Evolutionary conservation across 2,888 invertebrate genomes (phyloP), one percentile per base, ranked within the genome.

Genomic region (Drosophila paranaensis): DNA sequence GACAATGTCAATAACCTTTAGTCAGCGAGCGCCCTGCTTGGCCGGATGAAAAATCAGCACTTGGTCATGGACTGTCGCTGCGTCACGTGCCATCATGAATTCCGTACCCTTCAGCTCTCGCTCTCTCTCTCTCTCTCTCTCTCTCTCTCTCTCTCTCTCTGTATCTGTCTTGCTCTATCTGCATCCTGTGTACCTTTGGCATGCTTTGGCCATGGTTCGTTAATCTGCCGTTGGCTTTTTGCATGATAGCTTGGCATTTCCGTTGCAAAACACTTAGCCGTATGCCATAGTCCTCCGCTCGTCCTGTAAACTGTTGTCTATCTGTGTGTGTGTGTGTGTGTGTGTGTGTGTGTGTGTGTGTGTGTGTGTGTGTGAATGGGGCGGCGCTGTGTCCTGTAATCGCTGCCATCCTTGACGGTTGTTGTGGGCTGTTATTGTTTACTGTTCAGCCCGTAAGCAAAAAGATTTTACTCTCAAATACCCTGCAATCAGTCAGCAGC

Each of bases 21-120:
- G 82, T 70, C 68, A 33, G 33, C 33, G 33, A 10, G 33, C 72
- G 65, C 60, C 60, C 74, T 54, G 33, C 57, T 79, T 70, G 65
- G 77, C 71, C 74, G 75, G 67, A 87, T 80, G 82, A 78, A 77
- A 87, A 86, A 88, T 88, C 87, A 82, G 87, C 88, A 87, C 87
- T 87, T 87, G 87, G 87, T 86, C 89, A 88, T 87, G 89, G 87
- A 86, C 86, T 85, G 82, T 75, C 88, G 82, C 82, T 82, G 84
- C 79, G 88, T 84, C 84, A 84, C 84, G 84, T 84, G 87, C 84
- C 87, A 65, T 45, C 53, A 54, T 71, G 58, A 79, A 68, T 81
- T 67, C 72, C 67, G 54, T 14, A 8, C 20, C 6, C 37, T 25
- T 3, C 4, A 37, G n/a, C 40, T 6, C n/a, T 37, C 37, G 3